These are phyloP conservation scores for Zaprionus gabonicus DNA, from an alignment of 1,140 invertebrate genomes.

Conservation along the genomic window DNA sequence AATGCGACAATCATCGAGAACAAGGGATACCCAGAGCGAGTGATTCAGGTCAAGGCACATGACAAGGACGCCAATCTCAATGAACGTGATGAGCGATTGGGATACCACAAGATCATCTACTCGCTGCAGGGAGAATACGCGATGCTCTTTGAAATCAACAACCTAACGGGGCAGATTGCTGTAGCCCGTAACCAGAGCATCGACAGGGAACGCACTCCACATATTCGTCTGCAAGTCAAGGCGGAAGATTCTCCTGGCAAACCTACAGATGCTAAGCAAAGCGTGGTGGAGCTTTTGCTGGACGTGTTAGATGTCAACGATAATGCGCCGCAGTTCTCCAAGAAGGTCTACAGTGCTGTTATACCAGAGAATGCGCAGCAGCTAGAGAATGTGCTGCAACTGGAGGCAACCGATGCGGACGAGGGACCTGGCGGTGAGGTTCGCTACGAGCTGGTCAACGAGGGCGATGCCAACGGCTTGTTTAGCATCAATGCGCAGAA, in stretches of 20 bases:
- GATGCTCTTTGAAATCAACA: slow-evolving; percentile 89
- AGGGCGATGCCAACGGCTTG: slow-evolving; percentile 89
- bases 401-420: slow-evolving; percentile 92
- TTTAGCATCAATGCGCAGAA: slow-evolving; percentile 89
- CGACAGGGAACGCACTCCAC: slow-evolving; percentile 90
- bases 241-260: slow-evolving; percentile 90
- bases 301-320: slow-evolving; percentile 94
- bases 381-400: slow-evolving; percentile 88
- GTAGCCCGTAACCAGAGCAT: slow-evolving; percentile 89
- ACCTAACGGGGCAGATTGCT: slow-evolving; percentile 88
- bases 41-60: slow-evolving; percentile 89
- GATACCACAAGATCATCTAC: slow-evolving; percentile 89
- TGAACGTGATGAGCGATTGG: slow-evolving; percentile 86
- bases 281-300: slow-evolving; percentile 87
- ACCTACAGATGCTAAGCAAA: slow-evolving; percentile 87
- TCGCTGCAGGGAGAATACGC: slow-evolving; percentile 89
- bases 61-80: slow-evolving; percentile 89
- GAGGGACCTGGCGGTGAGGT: slow-evolving; percentile 89
- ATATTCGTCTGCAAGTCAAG: slow-evolving; percentile 88
- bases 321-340: slow-evolving; percentile 87
- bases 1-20: slow-evolving; percentile 90
- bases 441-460: slow-evolving; percentile 89
- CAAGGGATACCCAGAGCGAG: slow-evolving; percentile 87
- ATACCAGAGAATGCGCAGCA: slow-evolving; percentile 89
- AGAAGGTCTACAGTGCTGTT: slow-evolving; percentile 85